Evolutionary conservation across 2,113 vertebrate genomes (phyloP), one percentile per base, ranked within the genome.

Genomic region (Chroicocephalus ridibundus): DNA sequence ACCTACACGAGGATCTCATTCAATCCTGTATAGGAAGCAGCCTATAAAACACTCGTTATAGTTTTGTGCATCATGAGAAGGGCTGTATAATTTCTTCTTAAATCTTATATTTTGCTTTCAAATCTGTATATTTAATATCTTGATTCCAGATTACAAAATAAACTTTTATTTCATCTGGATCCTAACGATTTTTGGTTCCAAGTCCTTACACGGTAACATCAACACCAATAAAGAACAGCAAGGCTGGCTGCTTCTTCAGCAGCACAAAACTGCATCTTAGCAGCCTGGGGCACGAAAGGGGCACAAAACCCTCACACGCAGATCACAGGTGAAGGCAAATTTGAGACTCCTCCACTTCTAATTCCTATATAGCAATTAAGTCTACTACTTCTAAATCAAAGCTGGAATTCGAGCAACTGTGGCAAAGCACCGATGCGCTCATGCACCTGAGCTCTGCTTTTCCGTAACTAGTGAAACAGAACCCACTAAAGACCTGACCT

Each of bases 1-100:
- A 79, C 86, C 88, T 84, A 91, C 57, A 18, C 85, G 83, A 79
- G 52, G n/a, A 88, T 94, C 88, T 96, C 87, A 52, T 94, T 96
- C 94, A 92, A 26, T 55, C 65, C 79, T 65, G 16, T 55, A 76
- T 36, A 65, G 75, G 69, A 74, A 90, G 75, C 49, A 94, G 79
- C 64, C 83, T 79, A 51, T 46, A 58, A 95, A 82, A 74, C 3
- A 7, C 51, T 93, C 38, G 0, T 62, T 21, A 78, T 11, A 86
- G 66, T 71, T 27, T 29, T 44, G 61, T 60, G 25, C 88, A 76
- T 54, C 44, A 57, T 34, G 27, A 82, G 62, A 44, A 46, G 21
- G 29, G 54, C 46, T 57, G 36, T 49, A 86, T 44, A 52, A 29
- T 92, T 90, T 76, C 27, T 69, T 55, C 31, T 57, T 17, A 52